These are phyloP conservation scores for Nasua narica DNA, from an alignment of 2,797 vertebrate species.

Conservation along the genomic window DNA sequence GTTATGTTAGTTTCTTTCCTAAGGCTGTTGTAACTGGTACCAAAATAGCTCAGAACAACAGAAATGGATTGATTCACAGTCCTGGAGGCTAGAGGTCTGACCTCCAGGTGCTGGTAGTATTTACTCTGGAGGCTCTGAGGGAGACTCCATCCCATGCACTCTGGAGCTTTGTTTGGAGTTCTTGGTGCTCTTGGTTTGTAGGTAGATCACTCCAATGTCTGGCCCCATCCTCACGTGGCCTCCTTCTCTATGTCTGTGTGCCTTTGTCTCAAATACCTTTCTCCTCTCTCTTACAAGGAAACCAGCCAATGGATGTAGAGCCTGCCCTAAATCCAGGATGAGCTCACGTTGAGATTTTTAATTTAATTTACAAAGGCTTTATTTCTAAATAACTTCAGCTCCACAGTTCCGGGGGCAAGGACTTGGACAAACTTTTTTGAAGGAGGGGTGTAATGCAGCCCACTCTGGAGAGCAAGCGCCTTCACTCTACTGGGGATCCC, in stretches of 20 bases:
- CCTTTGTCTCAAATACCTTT: not conserved
- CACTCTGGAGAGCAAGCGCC: not conserved
- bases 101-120: accelerated
- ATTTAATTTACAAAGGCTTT: not conserved
- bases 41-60: not conserved
- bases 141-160: not conserved
- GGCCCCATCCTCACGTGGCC: no score
- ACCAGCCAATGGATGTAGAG: not conserved
- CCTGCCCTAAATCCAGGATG: not conserved
- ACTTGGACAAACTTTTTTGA: not conserved
- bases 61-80: not conserved
- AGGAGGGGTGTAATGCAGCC: accelerated
- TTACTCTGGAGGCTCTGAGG: not conserved
- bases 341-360: not conserved
- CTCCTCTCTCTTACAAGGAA: not conserved
- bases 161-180: not conserved
- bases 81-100: not conserved
- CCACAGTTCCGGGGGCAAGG: not conserved
- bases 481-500: not conserved
- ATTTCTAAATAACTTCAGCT: not conserved
- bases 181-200: no score
- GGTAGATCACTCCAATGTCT: accelerated
- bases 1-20: not conserved
- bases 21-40: not conserved
- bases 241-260: not conserved